Conservation (phyloP, 2,113 vertebrate species). For the Corynorhinus townsendii region DNA sequence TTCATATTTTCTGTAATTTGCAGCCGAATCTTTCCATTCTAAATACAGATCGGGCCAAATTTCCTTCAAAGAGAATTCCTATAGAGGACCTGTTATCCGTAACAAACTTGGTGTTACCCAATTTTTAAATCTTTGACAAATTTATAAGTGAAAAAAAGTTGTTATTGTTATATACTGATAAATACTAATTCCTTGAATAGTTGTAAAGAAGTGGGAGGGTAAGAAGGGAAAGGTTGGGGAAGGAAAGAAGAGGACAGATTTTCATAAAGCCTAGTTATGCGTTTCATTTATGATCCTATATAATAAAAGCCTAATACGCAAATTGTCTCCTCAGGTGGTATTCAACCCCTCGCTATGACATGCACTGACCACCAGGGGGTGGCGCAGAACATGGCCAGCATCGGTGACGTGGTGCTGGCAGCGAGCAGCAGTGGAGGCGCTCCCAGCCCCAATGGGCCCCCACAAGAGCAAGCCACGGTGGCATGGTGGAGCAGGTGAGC, state of each 20-base stretch:
- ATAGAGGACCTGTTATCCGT: neutral
- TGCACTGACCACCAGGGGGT: too few relatives aligned
- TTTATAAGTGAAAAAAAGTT: neutral
- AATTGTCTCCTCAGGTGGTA: too few relatives aligned
- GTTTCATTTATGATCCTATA: neutral
- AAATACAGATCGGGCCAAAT: neutral
- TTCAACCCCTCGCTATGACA: too few relatives aligned
- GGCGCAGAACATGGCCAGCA: too few relatives aligned
- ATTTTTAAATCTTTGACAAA: neutral
- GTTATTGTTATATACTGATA: neutral
- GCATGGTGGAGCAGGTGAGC: too few relatives aligned
- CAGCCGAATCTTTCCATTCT: neutral
- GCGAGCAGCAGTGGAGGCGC: too few relatives aligned
- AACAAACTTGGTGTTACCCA: neutral
- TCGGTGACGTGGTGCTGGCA: too few relatives aligned
- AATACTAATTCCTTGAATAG: neutral
- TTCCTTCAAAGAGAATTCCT: neutral
- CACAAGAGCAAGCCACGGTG: too few relatives aligned
- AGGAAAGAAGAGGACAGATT: neutral
- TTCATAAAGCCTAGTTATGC: neutral
- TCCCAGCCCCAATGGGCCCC: too few relatives aligned
- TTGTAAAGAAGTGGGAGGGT: neutral
- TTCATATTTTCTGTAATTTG: neutral
- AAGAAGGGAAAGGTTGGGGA: too few relatives aligned
- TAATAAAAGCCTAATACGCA: too few relatives aligned